A percentile compares a stretch with the other conserved stretches of the same genome.
phyloP scores from a whole-genome alignment of 2,113 vertebrate genomes.

The Syngnathus scovelli region DNA sequence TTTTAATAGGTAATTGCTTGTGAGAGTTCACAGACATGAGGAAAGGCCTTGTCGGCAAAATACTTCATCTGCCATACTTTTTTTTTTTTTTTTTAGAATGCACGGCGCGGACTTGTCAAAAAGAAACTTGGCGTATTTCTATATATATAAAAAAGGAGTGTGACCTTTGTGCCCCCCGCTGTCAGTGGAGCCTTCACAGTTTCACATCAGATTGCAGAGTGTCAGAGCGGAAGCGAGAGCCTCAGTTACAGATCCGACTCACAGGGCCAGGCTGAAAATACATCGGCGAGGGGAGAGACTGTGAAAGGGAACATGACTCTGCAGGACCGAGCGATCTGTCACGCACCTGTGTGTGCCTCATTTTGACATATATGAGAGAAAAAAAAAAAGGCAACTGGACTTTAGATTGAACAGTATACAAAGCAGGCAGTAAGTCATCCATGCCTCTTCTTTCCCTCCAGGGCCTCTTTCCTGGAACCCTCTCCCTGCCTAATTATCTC shows the following conservation, averaged over 20 bases:
- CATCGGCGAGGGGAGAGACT: constrained; percentile 10
- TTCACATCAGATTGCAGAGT: constrained; percentile 60
- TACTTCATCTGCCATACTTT: constrained; percentile 13
- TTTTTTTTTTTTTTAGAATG: constrained; percentile 6
- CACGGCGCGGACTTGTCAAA: constrained; percentile 34
- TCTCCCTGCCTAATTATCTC: constrained; percentile 61
- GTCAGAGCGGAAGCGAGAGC: constrained; percentile 44
- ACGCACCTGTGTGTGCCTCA: constrained; percentile 23
- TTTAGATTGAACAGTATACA: no score
- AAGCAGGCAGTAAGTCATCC: constrained; percentile 10
- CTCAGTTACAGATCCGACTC: constrained; percentile 19
- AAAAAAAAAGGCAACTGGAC: no score
- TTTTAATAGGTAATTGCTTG: constrained; percentile 61
- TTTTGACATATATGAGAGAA: no score
- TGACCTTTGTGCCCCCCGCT: constrained; percentile 55
- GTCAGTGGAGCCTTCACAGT: constrained; percentile 46
- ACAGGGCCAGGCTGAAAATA: constrained; percentile 14
- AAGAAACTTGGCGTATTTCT: constrained; percentile 30
- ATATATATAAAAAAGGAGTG: constrained; percentile 19
- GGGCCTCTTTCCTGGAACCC: constrained; percentile 36
- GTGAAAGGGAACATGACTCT: constrained; percentile 41
- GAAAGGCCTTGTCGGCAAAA: constrained; percentile 50
- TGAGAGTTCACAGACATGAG: constrained; percentile 46
- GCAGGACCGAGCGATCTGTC: constrained; percentile 45
- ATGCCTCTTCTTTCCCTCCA: constrained; percentile 21